These are phyloP conservation scores for Platichthys stellatus DNA, from an alignment of 2,113 vertebrate species.

Conservation along the genomic window DNA sequence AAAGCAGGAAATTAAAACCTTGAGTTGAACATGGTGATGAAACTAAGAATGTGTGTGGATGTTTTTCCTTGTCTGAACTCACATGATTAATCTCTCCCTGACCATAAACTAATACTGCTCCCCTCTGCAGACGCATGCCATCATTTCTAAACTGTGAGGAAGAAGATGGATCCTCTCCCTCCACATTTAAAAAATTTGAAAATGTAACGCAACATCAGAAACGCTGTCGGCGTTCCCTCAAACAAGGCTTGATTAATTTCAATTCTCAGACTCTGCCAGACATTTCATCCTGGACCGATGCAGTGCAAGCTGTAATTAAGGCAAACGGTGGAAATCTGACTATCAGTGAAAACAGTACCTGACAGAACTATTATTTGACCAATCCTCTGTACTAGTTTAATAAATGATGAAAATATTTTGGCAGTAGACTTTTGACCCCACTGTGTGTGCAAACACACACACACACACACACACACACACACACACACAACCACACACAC, in stretches of 20 bases:
- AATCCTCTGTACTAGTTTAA: conserved; percentile 43
- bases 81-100: neutral
- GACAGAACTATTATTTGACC: conserved; percentile 27
- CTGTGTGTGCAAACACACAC: conserved; percentile 52
- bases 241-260: conserved; percentile 30
- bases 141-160: neutral
- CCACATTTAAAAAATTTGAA: conserved; percentile 5
- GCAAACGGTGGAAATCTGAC: conserved; percentile 71
- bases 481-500: neutral
- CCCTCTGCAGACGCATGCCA: neutral
- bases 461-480: conserved; percentile 1
- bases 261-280: conserved; percentile 25
- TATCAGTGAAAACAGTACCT: conserved; percentile 37
- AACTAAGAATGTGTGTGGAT: neutral
- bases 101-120: neutral
- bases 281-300: conserved; percentile 34
- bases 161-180: neutral
- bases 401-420: conserved; percentile 75
- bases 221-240: conserved; percentile 1
- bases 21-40: neutral
- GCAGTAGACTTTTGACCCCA: conserved; percentile 72
- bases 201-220: neutral
- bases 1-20: neutral
- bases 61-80: neutral
- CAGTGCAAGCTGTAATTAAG: conserved; percentile 70